Base-by-base conservation (phyloP, 2,113 vertebrate genomes). In the Leptobrachium leishanense region DNA sequence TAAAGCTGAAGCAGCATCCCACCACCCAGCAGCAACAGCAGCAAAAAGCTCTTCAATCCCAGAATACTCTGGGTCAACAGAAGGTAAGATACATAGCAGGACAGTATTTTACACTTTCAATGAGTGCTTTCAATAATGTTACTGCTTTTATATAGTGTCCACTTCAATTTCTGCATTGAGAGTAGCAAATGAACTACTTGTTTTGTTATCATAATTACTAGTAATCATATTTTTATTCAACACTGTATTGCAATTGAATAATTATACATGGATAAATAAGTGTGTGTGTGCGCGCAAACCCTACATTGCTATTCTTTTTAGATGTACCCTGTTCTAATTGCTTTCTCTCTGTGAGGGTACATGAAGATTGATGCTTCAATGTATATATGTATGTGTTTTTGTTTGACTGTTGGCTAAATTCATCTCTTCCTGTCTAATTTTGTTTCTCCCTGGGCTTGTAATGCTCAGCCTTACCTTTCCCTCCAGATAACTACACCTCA, bases 1-100 rank as follows among this genome's bases (percentile, higher is more conserved):
- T 94, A 84, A 93, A 95, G 81, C 89, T 90, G 62, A 90, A 75
- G 80, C 90, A 43, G 84, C 90, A 90, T 2, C 92, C 91, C 6
- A 90, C 88, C 0, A 88, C 91, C 66, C 88, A 88, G 74, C 85
- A 68, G 1, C 88, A 85, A 2, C 92, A 91, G 83, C 91, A 91
- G 83, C 91, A 95, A 88, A 95, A 95, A 64, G 90, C 92, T 46
- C 90, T 90, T 40, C 94, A 95, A 88, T 85, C 93, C 0, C 94
- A 94, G 59, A 82, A 84, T 0, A 44, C 84, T 75, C 90, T 92
- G 8, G 89, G 78, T 8, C 78, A 74, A 9, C 78, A 81, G 64
- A 81, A 81, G 78, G 78, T 81, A 74, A 50, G 71, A 50, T 50
- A 50, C 46, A 50, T 8, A 50, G 46, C 8, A 8, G 4, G 46